Conservation (phyloP, 2,888 invertebrate species). For the Phortica magna region DNA sequence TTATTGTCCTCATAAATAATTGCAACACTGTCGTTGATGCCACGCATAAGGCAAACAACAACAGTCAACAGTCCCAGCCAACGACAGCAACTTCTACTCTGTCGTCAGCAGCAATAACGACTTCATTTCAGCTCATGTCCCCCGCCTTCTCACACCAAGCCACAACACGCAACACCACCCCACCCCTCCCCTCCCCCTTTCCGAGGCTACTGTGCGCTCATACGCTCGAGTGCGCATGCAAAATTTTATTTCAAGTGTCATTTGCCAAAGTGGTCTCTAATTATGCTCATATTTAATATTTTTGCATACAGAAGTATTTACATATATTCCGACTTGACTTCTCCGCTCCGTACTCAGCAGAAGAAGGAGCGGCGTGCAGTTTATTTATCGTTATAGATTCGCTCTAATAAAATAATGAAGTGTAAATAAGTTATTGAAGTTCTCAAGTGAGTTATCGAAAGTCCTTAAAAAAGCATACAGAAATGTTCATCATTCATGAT, state of each 20-base stretch:
- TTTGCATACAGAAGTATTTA: slow-evolving; percentile 61
- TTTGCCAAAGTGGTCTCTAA: slow-evolving; percentile 71
- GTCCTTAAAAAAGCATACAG: slow-evolving; percentile 7
- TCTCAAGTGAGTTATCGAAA: slow-evolving; percentile 66
- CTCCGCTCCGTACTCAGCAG: too few relatives aligned
- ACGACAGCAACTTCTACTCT: not conserved
- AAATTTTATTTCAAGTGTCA: slow-evolving; percentile 69
- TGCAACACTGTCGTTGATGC: slow-evolving; percentile 69
- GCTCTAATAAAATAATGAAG: slow-evolving; percentile 61
- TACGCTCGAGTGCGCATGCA: slow-evolving; percentile 5
- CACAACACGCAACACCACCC: slow-evolving; percentile 9
- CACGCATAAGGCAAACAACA: slow-evolving; percentile 49
- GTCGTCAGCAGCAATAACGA: not conserved
- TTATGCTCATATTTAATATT: slow-evolving; percentile 68
- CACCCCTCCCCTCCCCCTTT: not conserved
- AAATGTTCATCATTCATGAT: slow-evolving; percentile 51
- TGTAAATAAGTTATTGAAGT: slow-evolving; percentile 73
- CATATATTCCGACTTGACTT: slow-evolving; percentile 21
- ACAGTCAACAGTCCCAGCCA: not conserved
- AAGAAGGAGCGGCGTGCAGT: too few relatives aligned
- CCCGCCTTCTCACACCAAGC: slow-evolving; percentile 21
- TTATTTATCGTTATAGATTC: not conserved
- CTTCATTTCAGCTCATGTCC: slow-evolving; percentile 41
- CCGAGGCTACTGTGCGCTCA: slow-evolving; percentile 6
- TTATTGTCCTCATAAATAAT: slow-evolving; percentile 73